These are phyloP conservation scores for Enteromius mattozi DNA, from an alignment of 2,797 vertebrate genomes.

Conservation along the genomic window DNA sequence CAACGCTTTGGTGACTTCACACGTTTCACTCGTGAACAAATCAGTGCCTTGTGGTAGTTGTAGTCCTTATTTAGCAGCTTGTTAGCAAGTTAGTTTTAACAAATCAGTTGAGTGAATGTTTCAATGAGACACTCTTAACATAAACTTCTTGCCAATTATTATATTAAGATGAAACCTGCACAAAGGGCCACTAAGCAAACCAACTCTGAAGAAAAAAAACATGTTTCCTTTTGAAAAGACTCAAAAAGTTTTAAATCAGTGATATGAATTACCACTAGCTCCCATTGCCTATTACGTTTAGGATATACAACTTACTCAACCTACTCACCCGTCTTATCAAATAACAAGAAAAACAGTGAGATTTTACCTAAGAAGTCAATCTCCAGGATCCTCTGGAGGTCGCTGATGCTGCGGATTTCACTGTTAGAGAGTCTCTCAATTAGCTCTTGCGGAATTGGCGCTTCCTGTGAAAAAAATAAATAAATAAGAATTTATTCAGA, in stretches of 20 bases:
- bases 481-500: neutral
- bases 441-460: conserved; percentile 90
- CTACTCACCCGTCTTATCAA: neutral
- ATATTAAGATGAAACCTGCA: neutral
- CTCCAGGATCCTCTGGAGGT: conserved; percentile 96
- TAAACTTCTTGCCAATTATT: neutral
- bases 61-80: neutral
- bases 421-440: conserved; percentile 91
- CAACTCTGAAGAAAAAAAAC: neutral
- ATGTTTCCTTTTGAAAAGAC: neutral
- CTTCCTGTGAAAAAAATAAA: conserved; percentile 78
- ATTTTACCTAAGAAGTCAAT: conserved; percentile 97
- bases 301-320: neutral
- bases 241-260: neutral
- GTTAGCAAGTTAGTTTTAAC: neutral
- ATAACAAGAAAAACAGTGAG: neutral
- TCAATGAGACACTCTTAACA: conserved; percentile 7
- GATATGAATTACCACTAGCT: neutral
- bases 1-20: neutral
- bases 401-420: conserved; percentile 94
- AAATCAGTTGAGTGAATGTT: conserved; percentile 4
- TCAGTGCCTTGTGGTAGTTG: neutral
- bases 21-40: neutral
- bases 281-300: too few species aligned
- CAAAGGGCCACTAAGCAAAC: neutral